Evolutionary conservation across 2,888 invertebrate genomes (phyloP), one percentile per base, ranked within the genome.

Genomic region (Plagiodera versicolora): DNA sequence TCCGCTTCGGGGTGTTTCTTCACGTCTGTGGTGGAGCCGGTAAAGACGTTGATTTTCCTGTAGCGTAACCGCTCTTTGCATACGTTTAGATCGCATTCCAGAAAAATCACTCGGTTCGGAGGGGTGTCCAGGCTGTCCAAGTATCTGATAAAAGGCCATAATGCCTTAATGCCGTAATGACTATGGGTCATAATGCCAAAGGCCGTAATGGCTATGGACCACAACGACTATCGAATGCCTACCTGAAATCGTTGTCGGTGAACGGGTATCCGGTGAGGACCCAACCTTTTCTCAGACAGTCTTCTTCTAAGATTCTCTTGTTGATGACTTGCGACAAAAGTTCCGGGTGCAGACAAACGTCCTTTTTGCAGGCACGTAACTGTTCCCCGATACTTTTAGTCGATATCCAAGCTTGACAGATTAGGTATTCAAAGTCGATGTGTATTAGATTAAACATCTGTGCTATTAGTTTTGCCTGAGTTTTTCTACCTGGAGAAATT

Each of bases 241-340:
- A 45, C 16, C 30, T 32, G n/a, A 16, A 58, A 45, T 24, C 89
- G 0, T 75, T 75, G 0, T 83, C 82, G 0, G 81, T 81, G 5
- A 77, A 81, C 0, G 88, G 88, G 70, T 83, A 89, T 1, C 84
- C 85, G 3, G 83, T 85, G 62, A 89, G 70, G 14, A 89, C 83
- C 87, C 87, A 89, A 0, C 89, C 89, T 44, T 81, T 77, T 49
- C 82, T 81, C 11, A 86, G 70, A 70, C 87, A 87, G 65, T 88
- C 87, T 74, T 83, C 72, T 63, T 79, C 73, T 20, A 81, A 72
- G 46, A 84, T 70, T 60, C 81, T 72, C 69, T 79, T 77, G 74
- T 83, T 77, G n/a, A 79, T 62, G n/a, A 80, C 72, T 67, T 78
- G 70, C 5, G 72, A 69, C 18, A 80, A 67, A 16, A 80, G 67